Evolutionary conservation across 1,140 invertebrate species (phyloP), one percentile per base, ranked within the genome.

Genomic region (Drosophila sp.): DNA sequence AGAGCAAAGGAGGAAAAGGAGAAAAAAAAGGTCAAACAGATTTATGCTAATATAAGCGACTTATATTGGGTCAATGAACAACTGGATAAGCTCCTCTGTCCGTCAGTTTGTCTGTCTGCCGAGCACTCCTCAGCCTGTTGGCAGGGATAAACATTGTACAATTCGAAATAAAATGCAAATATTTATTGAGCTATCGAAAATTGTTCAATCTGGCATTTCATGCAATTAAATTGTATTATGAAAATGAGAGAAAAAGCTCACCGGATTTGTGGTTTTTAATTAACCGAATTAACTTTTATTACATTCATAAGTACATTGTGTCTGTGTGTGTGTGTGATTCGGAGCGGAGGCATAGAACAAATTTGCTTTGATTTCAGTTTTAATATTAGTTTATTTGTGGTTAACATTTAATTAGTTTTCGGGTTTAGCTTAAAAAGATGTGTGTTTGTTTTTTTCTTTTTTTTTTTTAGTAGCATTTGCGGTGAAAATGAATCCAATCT

Each of bases 271-370:
- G 44, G 44, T 50, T 50, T 50, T 50, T 50, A 50, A 50, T 50
- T 50, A 50, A 50, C 44, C 44, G 44, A 27, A 50, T 50, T 50
- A 50, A 50, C 44, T 50, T 50, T 50, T 50, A 50, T 50, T 50
- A 50, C 44, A 50, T 8, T 50, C 44, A 50, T 30, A 32, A 17
- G 11, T 57, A 57, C 11, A 57, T 57, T 17, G n/a, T 55, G 29
- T 55, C 3, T 25, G 47, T 54, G 17, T 23, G 47, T 50, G 44
- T 50, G 44, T 50, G 44, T 50, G 44, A 29, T 11, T 29, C 8
- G 25, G 30, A 27, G 4, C 35, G 10, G 3, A 11, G 54, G 54
- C 54, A 32, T 56, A 32, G 27, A 30, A 33, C 27, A 32, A 57
- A 57, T 57, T 57, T 57, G 32, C 32, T 17, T 57, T 57, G 35